Conservation (phyloP, 2,113 vertebrate species). For the Phalacrocorax pelagicus region DNA sequence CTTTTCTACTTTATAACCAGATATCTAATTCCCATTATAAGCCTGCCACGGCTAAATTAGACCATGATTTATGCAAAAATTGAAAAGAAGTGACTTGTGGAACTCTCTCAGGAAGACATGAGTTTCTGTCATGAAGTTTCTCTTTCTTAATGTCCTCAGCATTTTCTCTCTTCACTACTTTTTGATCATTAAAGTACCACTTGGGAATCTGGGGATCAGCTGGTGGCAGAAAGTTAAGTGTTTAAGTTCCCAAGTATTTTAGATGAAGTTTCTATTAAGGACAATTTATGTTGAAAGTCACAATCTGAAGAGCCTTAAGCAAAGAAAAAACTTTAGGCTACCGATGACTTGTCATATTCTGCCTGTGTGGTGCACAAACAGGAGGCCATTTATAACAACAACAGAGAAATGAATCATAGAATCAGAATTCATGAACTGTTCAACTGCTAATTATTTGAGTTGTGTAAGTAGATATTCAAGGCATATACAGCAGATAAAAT, state of each 20-base stretch:
- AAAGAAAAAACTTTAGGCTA: constrained; percentile 51
- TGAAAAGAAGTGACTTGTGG: constrained; percentile 31
- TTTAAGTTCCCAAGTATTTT: constrained; percentile 51
- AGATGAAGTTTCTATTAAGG: constrained; percentile 50
- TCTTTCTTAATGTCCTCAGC: not conserved
- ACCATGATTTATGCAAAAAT: constrained; percentile 60
- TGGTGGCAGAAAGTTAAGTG: constrained; percentile 19
- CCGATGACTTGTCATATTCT: constrained; percentile 42
- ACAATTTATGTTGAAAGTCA: constrained; percentile 58
- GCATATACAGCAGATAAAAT: not conserved
- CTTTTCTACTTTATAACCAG: constrained; percentile 5
- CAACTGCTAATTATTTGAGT: constrained; percentile 34
- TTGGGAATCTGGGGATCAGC: constrained; percentile 42
- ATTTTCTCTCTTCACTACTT: constrained; percentile 38
- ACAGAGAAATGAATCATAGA: constrained; percentile 40
- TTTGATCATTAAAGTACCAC: constrained; percentile 10
- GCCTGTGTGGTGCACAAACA: not conserved
- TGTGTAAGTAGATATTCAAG: constrained; percentile 1
- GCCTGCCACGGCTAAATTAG: constrained; percentile 53
- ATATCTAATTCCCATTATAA: constrained; percentile 47
- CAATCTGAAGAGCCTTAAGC: constrained; percentile 41
- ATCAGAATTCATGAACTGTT: constrained; percentile 42
- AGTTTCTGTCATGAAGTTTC: not conserved
- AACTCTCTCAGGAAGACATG: constrained; percentile 48
- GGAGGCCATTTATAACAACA: constrained; percentile 19